Conservation (phyloP, 2,797 vertebrate genomes). For the Sebastes oblongus region DNA sequence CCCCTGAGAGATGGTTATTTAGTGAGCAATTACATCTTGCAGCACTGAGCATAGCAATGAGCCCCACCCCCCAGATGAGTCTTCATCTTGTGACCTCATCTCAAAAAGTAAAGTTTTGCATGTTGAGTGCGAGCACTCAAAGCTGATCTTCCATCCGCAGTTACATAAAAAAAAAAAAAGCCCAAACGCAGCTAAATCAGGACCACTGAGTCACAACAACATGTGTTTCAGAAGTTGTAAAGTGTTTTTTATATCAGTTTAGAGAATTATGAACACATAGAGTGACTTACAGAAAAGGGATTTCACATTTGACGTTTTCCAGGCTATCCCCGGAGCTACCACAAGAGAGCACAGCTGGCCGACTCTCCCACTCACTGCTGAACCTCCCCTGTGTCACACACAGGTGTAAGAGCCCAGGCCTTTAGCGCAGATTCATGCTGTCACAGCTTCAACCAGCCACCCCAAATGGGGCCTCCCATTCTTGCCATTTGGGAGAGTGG, state of each 20-base stretch:
- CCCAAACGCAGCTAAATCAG: constrained; percentile 28
- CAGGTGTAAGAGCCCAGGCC: constrained; percentile 75
- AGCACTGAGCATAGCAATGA: constrained; percentile 50
- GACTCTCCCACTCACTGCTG: constrained; percentile 60
- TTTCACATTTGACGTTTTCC: constrained; percentile 52
- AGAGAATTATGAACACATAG: constrained; percentile 43
- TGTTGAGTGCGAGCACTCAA: constrained; percentile 12
- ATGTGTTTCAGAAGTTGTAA: constrained; percentile 49
- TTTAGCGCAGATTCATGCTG: constrained; percentile 63
- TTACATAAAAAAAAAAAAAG: constrained; percentile 9
- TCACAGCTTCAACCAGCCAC: constrained; percentile 55
- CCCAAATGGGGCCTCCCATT: constrained; percentile 80
- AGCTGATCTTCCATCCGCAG: constrained; percentile 39
- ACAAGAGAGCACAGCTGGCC: constrained; percentile 80
- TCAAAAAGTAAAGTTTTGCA: constrained; percentile 38
- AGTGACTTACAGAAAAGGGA: constrained; percentile 43
- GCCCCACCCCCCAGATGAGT: background rate
- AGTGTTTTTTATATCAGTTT: constrained; percentile 40
- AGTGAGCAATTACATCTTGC: constrained; percentile 71
- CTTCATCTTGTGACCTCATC: constrained; percentile 58
- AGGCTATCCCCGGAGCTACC: constrained; percentile 68
- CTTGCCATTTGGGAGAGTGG: constrained; percentile 82
- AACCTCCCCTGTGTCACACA: constrained; percentile 69
- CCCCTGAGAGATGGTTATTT: constrained; percentile 74
- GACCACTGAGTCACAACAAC: constrained; percentile 35